phyloP scores from a whole-genome alignment of 2,888 invertebrate genomes.

The Stenichneumon culpator region DNA sequence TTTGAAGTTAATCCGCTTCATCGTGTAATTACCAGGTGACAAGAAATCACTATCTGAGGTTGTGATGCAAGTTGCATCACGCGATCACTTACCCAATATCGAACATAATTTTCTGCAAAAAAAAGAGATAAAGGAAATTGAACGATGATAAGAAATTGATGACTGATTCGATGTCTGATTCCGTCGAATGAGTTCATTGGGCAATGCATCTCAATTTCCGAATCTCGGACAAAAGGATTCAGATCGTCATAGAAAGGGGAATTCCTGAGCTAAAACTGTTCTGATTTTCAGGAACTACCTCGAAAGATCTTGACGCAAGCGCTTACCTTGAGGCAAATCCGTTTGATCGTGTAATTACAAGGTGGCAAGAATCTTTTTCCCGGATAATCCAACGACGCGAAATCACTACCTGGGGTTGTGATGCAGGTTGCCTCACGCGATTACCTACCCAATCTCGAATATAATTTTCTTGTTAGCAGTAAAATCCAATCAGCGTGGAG shows the following conservation, averaged over 20 bases:
- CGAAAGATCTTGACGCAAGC: background rate
- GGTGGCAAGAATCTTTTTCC: slow-evolving; percentile 28
- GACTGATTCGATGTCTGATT: too few species aligned
- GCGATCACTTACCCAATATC: slow-evolving; percentile 83
- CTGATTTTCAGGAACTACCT: background rate
- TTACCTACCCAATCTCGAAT: slow-evolving; percentile 84
- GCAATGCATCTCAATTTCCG: too few species aligned
- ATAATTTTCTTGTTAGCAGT: slow-evolving; percentile 85
- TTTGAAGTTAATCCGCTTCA: background rate
- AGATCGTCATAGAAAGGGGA: too few species aligned
- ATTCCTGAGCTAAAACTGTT: too few species aligned
- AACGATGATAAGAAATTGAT: too few species aligned
- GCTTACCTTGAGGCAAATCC: background rate
- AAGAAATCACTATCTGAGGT: slow-evolving; percentile 6
- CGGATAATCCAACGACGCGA: slow-evolving; percentile 24
- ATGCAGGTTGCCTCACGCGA: slow-evolving; percentile 73
- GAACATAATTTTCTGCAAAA: slow-evolving; percentile 82
- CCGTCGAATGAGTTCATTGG: too few species aligned
- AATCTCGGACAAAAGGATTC: too few species aligned
- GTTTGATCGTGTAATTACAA: background rate
- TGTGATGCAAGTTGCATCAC: slow-evolving; percentile 67
- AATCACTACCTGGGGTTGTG: slow-evolving; percentile 9
- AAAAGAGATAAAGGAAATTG: too few species aligned
- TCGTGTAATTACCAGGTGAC: slow-evolving; percentile 13
- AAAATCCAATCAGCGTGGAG: slow-evolving; percentile 82